Evolutionary conservation across 1,140 invertebrate species (phyloP).

Genomic region (Bombus fervidus): DNA sequence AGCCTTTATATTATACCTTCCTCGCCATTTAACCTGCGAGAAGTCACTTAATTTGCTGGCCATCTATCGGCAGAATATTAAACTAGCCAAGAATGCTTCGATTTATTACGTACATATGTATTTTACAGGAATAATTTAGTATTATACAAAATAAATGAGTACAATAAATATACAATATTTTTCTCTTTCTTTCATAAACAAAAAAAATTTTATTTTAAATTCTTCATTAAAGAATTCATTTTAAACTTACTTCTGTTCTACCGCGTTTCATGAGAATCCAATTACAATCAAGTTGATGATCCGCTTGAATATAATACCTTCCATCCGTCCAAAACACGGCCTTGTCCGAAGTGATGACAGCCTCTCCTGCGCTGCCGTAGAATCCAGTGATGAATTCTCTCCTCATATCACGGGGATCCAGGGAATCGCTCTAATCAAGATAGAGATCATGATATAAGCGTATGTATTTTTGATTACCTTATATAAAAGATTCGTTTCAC

Average conservation of each 20-base stretch:
- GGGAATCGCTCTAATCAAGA: constrained; percentile 84
- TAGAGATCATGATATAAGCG: constrained; percentile 8
- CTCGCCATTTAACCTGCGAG: background rate
- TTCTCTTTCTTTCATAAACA: background rate
- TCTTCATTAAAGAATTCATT: background rate
- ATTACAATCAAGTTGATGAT: constrained; percentile 89
- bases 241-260: constrained; percentile 2
- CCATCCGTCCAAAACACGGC: constrained; percentile 96
- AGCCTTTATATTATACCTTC: background rate
- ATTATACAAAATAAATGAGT: background rate
- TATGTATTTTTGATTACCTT: background rate
- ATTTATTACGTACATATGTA: background rate
- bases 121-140: background rate
- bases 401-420: constrained; percentile 89
- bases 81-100: background rate
- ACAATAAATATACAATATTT: too few relatives aligned
- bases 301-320: constrained; percentile 91
- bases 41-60: background rate
- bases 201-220: background rate
- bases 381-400: constrained; percentile 94
- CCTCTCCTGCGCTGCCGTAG: constrained; percentile 91
- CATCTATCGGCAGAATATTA: constrained; percentile 21
- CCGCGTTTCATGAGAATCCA: constrained; percentile 91
- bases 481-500: background rate
- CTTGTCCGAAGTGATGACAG: constrained; percentile 88